Evolutionary conservation across 1,140 invertebrate species (phyloP), one percentile per base, ranked within the genome.

Genomic region (Arion vulgaris): DNA sequence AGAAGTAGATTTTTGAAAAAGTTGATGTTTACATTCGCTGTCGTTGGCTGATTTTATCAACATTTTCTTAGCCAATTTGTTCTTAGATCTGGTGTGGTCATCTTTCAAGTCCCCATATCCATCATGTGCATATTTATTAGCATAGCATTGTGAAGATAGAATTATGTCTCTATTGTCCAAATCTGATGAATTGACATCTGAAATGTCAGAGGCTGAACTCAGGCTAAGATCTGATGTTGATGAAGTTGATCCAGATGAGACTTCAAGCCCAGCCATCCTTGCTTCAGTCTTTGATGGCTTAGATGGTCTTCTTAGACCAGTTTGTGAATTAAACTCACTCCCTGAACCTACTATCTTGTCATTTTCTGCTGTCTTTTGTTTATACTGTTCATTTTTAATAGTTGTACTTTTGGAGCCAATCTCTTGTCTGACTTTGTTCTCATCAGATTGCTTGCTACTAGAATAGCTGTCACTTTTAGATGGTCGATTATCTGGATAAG

Each of bases 191-290:
- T 45, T 45, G 45, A 51, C 45, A 49, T 75, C 73, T 28, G 73
- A 49, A 26, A 75, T 49, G 28, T 75, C 73, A 75, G 38, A 68
- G 73, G 66, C 66, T 57, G 73, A 77, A 32, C 49, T 72, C 23
- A 72, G 49, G 9, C 32, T 51, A 28, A 51, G 15, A 32, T 45
- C 41, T 39, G 77, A 53, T 19, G 77, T 66, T 66, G 72, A 78
- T 73, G 81, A 81, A 34, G 80, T 71, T 62, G 38, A 57, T 68
- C 82, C 53, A 80, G 78, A 28, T 71, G 84, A 80, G 73, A 80
- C 75, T 68, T 78, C 32, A 23, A 74, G 51, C 13, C n/a, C 57
- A 45, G 28, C 72, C 41, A 62, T 39, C 53, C 79, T 62, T 38
- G 36, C 34, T 57, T 80, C 38, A n/a, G 78, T 49, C 26, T 80